Evolutionary conservation across 2,797 vertebrate genomes (phyloP).

Genomic region (Pyrocephalus nanus): DNA sequence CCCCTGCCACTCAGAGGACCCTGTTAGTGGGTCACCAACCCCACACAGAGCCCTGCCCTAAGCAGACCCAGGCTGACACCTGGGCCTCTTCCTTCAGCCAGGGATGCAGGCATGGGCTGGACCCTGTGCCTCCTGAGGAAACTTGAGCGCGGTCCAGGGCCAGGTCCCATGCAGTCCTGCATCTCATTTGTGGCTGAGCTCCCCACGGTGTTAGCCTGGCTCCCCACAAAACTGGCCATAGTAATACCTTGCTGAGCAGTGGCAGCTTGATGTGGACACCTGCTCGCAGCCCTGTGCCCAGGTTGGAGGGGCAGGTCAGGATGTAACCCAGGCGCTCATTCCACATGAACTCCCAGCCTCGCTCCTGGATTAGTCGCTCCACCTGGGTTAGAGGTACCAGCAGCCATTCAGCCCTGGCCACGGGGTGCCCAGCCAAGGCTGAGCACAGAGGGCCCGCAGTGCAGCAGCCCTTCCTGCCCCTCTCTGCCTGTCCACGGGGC

Average conservation of each 20-base stretch:
- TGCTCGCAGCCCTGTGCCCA: constrained; percentile 94
- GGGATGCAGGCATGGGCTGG: not conserved
- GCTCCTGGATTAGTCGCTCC: constrained; percentile 91
- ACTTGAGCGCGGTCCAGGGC: accelerated
- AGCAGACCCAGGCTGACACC: not conserved
- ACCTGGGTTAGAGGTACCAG: constrained; percentile 77
- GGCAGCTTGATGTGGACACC: constrained; percentile 96
- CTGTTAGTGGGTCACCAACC: accelerated
- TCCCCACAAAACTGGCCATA: not conserved
- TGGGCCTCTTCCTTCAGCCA: not conserved
- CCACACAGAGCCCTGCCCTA: not conserved
- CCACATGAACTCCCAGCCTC: constrained; percentile 99
- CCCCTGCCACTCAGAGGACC: not conserved
- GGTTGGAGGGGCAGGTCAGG: constrained; percentile 96
- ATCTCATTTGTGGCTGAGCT: accelerated
- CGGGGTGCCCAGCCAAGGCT: not conserved
- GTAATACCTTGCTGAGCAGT: constrained; percentile 89
- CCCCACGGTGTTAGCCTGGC: not conserved
- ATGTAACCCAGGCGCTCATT: constrained; percentile 92
- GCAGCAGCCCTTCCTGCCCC: not conserved
- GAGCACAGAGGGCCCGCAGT: accelerated
- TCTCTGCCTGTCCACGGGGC: not conserved
- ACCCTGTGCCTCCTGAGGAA: not conserved
- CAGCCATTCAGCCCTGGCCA: not conserved
- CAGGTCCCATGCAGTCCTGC: not conserved